A percentile compares a stretch with the other conserved stretches of the same genome.
These are phyloP conservation scores for Pyrocoelia pectoralis DNA, from an alignment of 2,888 invertebrate genomes.

Conservation along the genomic window DNA sequence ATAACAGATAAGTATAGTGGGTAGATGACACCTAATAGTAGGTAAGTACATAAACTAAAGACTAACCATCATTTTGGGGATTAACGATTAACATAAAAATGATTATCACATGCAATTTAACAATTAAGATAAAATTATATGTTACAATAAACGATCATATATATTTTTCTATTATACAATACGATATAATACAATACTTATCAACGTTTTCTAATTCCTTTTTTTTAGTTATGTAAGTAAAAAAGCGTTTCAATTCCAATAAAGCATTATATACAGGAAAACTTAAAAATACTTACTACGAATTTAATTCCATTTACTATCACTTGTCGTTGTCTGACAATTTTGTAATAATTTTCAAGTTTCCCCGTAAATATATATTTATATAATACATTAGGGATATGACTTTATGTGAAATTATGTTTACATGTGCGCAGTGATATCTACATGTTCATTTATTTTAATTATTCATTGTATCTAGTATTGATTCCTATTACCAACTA, in stretches of 20 bases:
- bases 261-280: constrained; percentile 56
- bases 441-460: constrained; percentile 49
- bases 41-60: background rate
- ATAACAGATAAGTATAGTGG: background rate
- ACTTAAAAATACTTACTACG: constrained; percentile 35
- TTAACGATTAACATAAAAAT: constrained; percentile 49
- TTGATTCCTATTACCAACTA: constrained; percentile 41
- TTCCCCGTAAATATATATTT: constrained; percentile 37
- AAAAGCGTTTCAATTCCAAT: constrained; percentile 63
- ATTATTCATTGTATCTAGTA: constrained; percentile 42
- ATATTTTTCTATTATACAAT: constrained; percentile 39
- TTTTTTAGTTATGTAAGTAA: constrained; percentile 53
- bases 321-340: constrained; percentile 24
- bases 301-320: constrained; percentile 8
- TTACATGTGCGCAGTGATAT: constrained; percentile 54
- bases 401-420: constrained; percentile 54
- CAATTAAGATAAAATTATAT: constrained; percentile 53
- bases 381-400: constrained; percentile 52
- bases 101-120: constrained; percentile 59
- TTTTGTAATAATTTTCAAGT: constrained; percentile 24
- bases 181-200: constrained; percentile 51
- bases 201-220: constrained; percentile 48
- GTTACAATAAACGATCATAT: constrained; percentile 50
- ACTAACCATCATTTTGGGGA: background rate
- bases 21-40: background rate